Conservation (phyloP, 1,140 invertebrate species). For the Solen grandis region DNA sequence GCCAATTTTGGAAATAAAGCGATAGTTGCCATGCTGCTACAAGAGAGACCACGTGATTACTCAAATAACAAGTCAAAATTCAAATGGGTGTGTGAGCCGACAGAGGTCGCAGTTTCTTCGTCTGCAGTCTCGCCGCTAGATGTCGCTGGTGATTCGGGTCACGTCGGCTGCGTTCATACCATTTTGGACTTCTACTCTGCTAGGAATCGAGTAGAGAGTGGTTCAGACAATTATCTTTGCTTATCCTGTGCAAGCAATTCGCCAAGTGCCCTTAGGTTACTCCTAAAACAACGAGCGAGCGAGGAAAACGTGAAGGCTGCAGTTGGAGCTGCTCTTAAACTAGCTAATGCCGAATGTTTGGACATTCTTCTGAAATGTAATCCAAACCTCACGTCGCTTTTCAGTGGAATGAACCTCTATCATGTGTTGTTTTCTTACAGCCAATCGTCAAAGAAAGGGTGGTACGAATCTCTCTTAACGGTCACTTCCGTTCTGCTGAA, state of each 20-base stretch:
- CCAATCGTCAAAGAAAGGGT: constrained; percentile 64
- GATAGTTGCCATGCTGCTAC: constrained; percentile 67
- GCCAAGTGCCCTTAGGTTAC: constrained; percentile 63
- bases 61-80: constrained; percentile 37
- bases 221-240: constrained; percentile 43
- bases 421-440: constrained; percentile 74
- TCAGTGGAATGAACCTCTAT: constrained; percentile 75
- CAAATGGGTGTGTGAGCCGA: constrained; percentile 15
- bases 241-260: constrained; percentile 70
- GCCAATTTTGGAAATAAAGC: constrained; percentile 65
- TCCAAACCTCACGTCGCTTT: constrained; percentile 61
- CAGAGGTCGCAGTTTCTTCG: background rate
- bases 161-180: constrained; percentile 65
- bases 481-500: constrained; percentile 71
- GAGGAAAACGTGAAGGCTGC: constrained; percentile 66
- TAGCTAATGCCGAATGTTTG: constrained; percentile 68
- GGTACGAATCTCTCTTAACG: constrained; percentile 68
- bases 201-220: constrained; percentile 12
- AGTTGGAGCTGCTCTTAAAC: constrained; percentile 64
- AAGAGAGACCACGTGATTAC: constrained; percentile 69
- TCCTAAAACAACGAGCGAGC: constrained; percentile 62
- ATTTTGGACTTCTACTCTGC: constrained; percentile 66
- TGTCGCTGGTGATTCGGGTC: constrained; percentile 67
- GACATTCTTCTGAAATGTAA: constrained; percentile 66
- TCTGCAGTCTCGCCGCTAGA: constrained; percentile 62